These are phyloP conservation scores for Oligia latruncula DNA, from an alignment of 2,888 invertebrate species.

Conservation along the genomic window DNA sequence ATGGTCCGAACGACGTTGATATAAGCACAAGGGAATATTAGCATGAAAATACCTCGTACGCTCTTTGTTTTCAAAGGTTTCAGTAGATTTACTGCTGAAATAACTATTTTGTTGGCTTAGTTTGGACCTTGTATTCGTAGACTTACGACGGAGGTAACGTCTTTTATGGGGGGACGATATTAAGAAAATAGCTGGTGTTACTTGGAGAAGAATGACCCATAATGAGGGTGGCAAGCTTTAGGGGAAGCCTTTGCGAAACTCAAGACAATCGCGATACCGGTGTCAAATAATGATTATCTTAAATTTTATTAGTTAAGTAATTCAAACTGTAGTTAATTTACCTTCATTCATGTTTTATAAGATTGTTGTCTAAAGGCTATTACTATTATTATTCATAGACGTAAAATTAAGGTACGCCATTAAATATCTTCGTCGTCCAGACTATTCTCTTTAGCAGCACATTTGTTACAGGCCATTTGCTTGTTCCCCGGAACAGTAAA, in stretches of 20 bases:
- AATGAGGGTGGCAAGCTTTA: not conserved
- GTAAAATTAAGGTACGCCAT: slow-evolving; percentile 34
- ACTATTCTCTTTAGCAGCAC: slow-evolving; percentile 2
- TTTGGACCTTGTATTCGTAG: slow-evolving; percentile 10
- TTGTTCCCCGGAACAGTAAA: not conserved
- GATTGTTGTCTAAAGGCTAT: not conserved
- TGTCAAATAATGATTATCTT: not conserved
- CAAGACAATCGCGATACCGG: not conserved
- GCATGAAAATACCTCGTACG: slow-evolving; percentile 24
- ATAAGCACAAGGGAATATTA: slow-evolving; percentile 54
- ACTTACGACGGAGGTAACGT: not conserved
- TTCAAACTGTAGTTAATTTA: not conserved
- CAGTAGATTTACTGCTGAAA: slow-evolving; percentile 46
- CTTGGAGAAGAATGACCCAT: not conserved
- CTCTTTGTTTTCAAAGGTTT: slow-evolving; percentile 51
- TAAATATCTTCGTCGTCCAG: slow-evolving; percentile 33
- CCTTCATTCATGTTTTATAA: not conserved
- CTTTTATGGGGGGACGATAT: not conserved
- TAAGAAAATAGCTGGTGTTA: not conserved
- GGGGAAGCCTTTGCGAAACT: not conserved
- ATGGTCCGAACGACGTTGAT: slow-evolving; percentile 46
- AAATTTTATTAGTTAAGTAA: not conserved
- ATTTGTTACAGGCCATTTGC: slow-evolving; percentile 43
- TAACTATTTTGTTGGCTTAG: slow-evolving; percentile 39
- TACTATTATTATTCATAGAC: not conserved